Evolutionary conservation across 2,797 vertebrate species (phyloP).

Genomic region (Myioborus melanocephalus): DNA sequence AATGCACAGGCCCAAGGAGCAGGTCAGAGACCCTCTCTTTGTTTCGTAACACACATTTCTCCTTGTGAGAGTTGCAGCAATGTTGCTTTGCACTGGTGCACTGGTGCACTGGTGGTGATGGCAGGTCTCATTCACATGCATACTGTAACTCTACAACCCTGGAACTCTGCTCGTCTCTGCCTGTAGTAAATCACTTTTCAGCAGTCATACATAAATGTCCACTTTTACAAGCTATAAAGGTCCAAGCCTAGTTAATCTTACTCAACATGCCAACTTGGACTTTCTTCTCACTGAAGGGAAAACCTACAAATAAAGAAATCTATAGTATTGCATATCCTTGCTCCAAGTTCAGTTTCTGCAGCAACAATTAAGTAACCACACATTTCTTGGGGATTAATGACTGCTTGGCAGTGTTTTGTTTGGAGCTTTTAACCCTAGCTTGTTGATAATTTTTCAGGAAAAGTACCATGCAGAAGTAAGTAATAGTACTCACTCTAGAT

Average conservation of each 20-base stretch:
- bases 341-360: conserved; percentile 4
- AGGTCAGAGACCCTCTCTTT: background rate
- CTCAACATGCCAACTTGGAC: background rate
- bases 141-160: background rate
- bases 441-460: conserved; percentile 61
- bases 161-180: background rate
- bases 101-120: background rate
- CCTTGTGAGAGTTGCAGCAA: background rate
- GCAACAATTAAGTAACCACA: conserved; percentile 45
- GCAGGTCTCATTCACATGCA: fast-evolving
- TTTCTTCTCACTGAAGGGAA: conserved; percentile 27
- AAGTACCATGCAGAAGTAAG: conserved; percentile 40
- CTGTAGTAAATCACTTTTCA: conserved; percentile 19
- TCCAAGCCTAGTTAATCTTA: conserved; percentile 1
- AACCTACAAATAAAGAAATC: conserved; percentile 17
- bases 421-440: conserved; percentile 49
- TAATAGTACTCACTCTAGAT: conserved; percentile 16
- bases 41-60: background rate
- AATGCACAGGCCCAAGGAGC: background rate
- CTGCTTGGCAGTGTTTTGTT: conserved; percentile 31
- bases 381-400: conserved; percentile 46
- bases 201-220: background rate
- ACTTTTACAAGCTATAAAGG: conserved; percentile 28
- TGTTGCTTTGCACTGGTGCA: background rate
- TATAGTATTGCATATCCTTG: background rate